Evolutionary conservation across 1,140 invertebrate genomes (phyloP), one percentile per base, ranked within the genome.

Genomic region (Halictus rubicundus): DNA sequence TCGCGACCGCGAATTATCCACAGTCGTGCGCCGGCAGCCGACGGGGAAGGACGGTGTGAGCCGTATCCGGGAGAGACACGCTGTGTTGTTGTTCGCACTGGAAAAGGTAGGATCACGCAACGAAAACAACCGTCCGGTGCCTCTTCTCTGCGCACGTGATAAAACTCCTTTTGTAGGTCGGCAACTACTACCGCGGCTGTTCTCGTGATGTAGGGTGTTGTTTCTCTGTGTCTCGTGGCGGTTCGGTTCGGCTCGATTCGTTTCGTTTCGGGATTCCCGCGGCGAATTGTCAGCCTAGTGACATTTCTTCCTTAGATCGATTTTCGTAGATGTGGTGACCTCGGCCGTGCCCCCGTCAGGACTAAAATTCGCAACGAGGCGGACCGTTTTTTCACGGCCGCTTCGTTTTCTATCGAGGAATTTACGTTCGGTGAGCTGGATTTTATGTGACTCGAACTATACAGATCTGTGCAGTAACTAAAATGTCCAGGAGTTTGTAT

Each of bases 1-100:
- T 86, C 84, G 88, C 85, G 81, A 84, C 84, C 85, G 85, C 88
- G 85, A 89, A 90, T 87, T 88, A 81, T 87, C 88, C 78, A 89
- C 87, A 91, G 91, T 92, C 88, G 89, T 83, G 89, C 91, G 90
- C 89, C 91, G 90, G 90, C 90, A 88, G 89, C 88, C 90, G 87
- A 90, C 81, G 80, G 74, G 68, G 68, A 60, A 79, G 72, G 72
- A 82, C 59, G 68, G 81, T 71, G 65, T 60, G 27, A 63, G 70
- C 72, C 69, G 74, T 77, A 61, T n/a, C 60, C 27, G 52, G 23
- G 54, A 57, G 54, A 57, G 19, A 57, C 54, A 60, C 61, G 68
- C 59, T 69, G 72, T 60, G 66, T 64, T 81, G 60, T 83, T 59
- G 75, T 82, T 81, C 77, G 80, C 74, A 81, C n/a, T 37, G 39